A percentile compares a stretch with the other conserved stretches of the same genome.
Evolutionary conservation across 2,797 vertebrate species (phyloP).

Genomic region (Eulemur albifrons): DNA sequence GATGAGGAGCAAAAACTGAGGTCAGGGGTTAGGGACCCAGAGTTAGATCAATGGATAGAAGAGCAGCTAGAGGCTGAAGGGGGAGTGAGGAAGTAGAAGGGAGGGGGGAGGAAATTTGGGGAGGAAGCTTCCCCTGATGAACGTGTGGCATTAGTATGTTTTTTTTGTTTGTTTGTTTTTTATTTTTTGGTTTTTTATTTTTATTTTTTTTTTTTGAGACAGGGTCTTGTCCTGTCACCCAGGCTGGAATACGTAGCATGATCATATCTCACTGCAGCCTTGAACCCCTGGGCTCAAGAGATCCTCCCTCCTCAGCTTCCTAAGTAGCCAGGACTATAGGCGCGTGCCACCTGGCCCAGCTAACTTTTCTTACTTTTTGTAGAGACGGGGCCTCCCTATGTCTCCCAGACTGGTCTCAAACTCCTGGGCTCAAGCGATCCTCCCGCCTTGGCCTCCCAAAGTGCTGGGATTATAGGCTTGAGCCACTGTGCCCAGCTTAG

Average conservation of each 20-base stretch:
- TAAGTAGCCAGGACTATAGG: not conserved
- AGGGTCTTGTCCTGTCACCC: not conserved
- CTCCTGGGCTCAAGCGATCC: not conserved
- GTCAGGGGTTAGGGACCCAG: not conserved
- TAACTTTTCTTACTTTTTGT: not conserved
- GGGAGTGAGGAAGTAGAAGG: accelerated
- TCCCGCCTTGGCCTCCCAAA: not conserved
- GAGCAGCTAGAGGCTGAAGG: not conserved
- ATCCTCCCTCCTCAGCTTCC: not conserved
- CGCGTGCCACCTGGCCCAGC: accelerated
- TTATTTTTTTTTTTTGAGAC: not conserved
- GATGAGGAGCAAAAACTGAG: not conserved
- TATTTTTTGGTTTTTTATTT: too few relatives aligned
- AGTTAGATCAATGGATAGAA: accelerated
- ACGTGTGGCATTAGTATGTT: not conserved
- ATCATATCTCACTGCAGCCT: not conserved
- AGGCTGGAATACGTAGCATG: not conserved
- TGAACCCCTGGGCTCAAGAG: not conserved
- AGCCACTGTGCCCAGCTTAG: not conserved
- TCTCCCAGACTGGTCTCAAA: not conserved
- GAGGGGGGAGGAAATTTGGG: not conserved
- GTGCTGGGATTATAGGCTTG: not conserved
- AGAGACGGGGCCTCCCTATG: not conserved
- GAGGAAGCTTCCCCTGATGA: not conserved
- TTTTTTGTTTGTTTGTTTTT: too few relatives aligned